Evolutionary conservation across 2,888 invertebrate species (phyloP), one percentile per base, ranked within the genome.

Genomic region (Agrilus mali): DNA sequence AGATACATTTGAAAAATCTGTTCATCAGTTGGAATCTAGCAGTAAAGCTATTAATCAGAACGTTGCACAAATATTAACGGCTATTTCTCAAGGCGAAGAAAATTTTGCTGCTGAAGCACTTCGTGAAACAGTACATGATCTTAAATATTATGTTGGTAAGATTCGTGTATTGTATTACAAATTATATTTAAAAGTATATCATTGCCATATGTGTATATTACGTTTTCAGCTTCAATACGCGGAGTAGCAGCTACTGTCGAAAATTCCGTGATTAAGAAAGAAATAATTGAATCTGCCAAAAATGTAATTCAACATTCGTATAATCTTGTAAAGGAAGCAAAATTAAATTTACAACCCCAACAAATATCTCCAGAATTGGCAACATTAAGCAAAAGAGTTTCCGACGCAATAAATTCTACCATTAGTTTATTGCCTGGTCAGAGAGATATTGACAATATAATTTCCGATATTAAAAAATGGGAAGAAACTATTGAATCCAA

Each of bases 341-440:
- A 85, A 60, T 71, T 74, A n/a, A 80, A 81, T 55, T 67, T 88
- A 44, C 74, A 75, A 51, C 75, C 75, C 47, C 77, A 81, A 0
- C 78, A 78, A 48, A 68, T 74, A 49, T 73, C 76, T 4, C 73
- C 78, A 0, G 68, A 74, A 51, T 71, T 94, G 36, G 79, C 81
- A 10, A 75, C 78, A 48, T 80, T 86, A 0, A 82, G 83, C 4
- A 82, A 81, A 54, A 80, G 82, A 48, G 82, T 89, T 0, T 65
- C 70, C 0, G 61, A 57, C 46, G 67, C 71, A 1, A 64, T 84
- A 41, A 77, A 77, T 54, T 75, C 73, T 50, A 81, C 82, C 51
- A 78, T 95, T 41, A 84, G 85, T 51, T 88, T 89, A 49, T 75
- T 96, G 36, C 95, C 96, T 0, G 93, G 94, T 0, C 93, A 95